phyloP scores from a whole-genome alignment of 2,888 invertebrate species.

The Drosophila picticornis region DNA sequence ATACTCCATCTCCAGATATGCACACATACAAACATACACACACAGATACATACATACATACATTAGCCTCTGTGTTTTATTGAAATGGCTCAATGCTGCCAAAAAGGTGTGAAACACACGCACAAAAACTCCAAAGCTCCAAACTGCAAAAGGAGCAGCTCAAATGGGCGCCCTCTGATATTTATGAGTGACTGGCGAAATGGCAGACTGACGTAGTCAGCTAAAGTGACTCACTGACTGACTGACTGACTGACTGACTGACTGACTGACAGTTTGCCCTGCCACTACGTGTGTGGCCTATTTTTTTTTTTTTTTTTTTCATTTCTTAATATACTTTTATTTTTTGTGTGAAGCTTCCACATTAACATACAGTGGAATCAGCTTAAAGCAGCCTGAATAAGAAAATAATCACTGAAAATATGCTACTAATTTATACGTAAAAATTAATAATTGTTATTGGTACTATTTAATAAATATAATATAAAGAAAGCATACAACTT shows the following conservation, averaged over 20 bases:
- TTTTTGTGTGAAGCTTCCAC: neutral
- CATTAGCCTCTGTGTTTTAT: constrained; percentile 41
- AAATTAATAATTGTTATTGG: neutral
- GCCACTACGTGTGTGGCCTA: constrained; percentile 57
- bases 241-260: constrained; percentile 25
- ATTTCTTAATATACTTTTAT: neutral
- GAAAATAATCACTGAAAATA: neutral
- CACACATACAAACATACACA: neutral
- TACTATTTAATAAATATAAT: neutral
- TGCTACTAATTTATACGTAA: neutral
- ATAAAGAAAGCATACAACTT: neutral
- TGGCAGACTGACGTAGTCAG: constrained; percentile 33
- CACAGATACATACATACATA: neutral
- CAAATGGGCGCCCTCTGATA: constrained; percentile 49
- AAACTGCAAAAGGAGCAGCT: constrained; percentile 25
- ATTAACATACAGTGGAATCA: constrained; percentile 18
- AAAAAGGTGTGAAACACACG: constrained; percentile 71
- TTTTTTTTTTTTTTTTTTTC: constrained; percentile 12
- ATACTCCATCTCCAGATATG: constrained; percentile 5
- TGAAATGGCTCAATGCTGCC: constrained; percentile 37
- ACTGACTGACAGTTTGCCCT: constrained; percentile 26
- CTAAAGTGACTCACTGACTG: constrained; percentile 26
- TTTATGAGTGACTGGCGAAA: constrained; percentile 64
- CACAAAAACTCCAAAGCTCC: constrained; percentile 33
- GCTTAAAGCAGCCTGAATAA: neutral